A percentile compares a stretch with the other conserved stretches of the same genome.
Evolutionary conservation across 2,113 vertebrate species (phyloP).

Genomic region (Ellobius talpinus): DNA sequence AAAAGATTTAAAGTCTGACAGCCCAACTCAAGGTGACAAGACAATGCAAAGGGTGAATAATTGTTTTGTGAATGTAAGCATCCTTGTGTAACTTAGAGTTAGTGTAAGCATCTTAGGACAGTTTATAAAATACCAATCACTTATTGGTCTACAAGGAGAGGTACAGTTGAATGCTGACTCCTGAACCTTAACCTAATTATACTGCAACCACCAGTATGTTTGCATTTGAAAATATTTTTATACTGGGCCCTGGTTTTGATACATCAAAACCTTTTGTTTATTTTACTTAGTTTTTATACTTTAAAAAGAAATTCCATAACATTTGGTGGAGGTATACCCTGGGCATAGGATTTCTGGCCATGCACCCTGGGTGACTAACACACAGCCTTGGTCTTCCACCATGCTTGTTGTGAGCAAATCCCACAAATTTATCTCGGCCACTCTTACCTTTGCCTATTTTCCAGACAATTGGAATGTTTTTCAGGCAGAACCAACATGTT

Average conservation of each 20-base stretch:
- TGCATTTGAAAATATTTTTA: not conserved
- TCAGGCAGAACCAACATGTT: slow-evolving; percentile 50
- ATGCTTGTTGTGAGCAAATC: not conserved
- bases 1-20: slow-evolving; percentile 69
- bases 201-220: not conserved
- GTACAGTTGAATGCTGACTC: not conserved
- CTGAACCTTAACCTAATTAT: not conserved
- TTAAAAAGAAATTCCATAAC: not conserved
- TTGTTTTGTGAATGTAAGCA: not conserved
- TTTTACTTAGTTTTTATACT: not conserved
- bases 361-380: not conserved
- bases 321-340: not conserved
- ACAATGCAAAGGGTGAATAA: slow-evolving; percentile 73
- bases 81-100: not conserved
- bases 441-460: slow-evolving; percentile 73
- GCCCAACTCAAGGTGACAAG: not conserved
- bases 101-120: not conserved
- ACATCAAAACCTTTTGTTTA: not conserved
- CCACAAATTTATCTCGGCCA: slow-evolving; percentile 52
- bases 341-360: not conserved
- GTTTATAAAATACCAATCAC: not conserved
- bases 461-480: slow-evolving; percentile 66
- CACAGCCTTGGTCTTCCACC: not conserved
- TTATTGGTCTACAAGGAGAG: not conserved
- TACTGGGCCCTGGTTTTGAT: not conserved